A percentile compares a stretch with the other conserved stretches of the same genome.
Conservation (phyloP, 2,797 vertebrate genomes). For the Premnoplex brunnescens region DNA sequence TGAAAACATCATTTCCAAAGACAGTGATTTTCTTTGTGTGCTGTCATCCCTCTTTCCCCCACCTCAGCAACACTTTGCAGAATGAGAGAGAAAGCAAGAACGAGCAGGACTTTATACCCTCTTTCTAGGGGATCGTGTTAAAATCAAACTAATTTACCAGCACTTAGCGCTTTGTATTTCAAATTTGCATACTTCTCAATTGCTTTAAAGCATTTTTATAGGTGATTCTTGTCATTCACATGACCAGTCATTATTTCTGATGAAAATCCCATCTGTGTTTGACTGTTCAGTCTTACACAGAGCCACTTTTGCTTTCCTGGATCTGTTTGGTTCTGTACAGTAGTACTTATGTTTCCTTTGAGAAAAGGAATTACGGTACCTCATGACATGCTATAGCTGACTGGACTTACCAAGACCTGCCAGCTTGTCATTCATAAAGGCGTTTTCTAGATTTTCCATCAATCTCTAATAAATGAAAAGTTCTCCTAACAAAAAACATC, state of each 20-base stretch:
- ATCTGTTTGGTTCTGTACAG: background rate
- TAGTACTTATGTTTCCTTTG: background rate
- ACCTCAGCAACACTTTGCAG: background rate
- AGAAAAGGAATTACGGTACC: background rate
- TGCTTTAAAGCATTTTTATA: background rate
- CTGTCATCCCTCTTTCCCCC: rapidly evolving
- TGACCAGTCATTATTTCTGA: background rate
- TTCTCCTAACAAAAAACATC: background rate
- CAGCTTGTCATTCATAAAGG: background rate
- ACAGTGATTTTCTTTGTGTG: background rate
- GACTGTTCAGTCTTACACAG: background rate
- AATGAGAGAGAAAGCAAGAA: background rate
- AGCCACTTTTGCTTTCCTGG: background rate
- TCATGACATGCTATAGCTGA: background rate
- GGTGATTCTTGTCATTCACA: background rate
- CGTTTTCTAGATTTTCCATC: background rate
- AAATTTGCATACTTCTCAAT: background rate
- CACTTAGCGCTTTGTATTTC: background rate
- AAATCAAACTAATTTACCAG: background rate
- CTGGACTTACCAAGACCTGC: background rate
- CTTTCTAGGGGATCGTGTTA: background rate
- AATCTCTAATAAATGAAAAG: background rate
- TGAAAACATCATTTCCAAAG: background rate
- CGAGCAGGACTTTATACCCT: background rate
- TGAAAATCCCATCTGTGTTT: background rate